phyloP scores from a whole-genome alignment of 2,797 vertebrate genomes.

The Epinephelus malabaricus region DNA sequence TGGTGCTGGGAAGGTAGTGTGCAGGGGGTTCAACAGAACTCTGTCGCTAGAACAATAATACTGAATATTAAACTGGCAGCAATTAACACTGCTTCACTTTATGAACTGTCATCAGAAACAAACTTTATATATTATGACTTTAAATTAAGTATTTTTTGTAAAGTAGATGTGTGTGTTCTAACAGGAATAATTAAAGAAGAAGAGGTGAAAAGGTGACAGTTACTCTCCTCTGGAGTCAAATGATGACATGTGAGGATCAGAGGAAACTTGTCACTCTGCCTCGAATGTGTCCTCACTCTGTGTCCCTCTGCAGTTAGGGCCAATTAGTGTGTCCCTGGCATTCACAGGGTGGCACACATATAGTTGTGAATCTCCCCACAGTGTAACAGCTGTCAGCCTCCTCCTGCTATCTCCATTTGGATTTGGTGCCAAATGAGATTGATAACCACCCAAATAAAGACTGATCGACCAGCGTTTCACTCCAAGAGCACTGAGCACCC shows the following conservation, averaged over 20 bases:
- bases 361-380: conserved; percentile 23
- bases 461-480: conserved; percentile 33
- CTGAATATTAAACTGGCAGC: too few relatives aligned
- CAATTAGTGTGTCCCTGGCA: conserved; percentile 18
- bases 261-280: conserved; percentile 10
- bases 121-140: too few relatives aligned
- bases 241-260: conserved; percentile 3
- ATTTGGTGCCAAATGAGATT: conserved; percentile 56
- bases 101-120: too few relatives aligned
- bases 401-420: conserved; percentile 22
- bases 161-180: not conserved
- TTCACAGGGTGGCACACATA: conserved; percentile 5
- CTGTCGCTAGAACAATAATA: too few relatives aligned
- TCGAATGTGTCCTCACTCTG: not conserved
- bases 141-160: not conserved
- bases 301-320: conserved; percentile 12
- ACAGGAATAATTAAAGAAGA: not conserved
- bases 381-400: conserved; percentile 12
- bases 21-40: too few relatives aligned
- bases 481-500: conserved; percentile 32
- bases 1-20: too few relatives aligned
- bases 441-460: conserved; percentile 66
- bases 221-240: not conserved
- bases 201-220: not conserved
- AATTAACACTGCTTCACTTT: too few relatives aligned